A percentile compares a stretch with the other conserved stretches of the same genome.
These are phyloP conservation scores for Mycalesis mineus DNA, from an alignment of 2,888 invertebrate species.

Conservation along the genomic window DNA sequence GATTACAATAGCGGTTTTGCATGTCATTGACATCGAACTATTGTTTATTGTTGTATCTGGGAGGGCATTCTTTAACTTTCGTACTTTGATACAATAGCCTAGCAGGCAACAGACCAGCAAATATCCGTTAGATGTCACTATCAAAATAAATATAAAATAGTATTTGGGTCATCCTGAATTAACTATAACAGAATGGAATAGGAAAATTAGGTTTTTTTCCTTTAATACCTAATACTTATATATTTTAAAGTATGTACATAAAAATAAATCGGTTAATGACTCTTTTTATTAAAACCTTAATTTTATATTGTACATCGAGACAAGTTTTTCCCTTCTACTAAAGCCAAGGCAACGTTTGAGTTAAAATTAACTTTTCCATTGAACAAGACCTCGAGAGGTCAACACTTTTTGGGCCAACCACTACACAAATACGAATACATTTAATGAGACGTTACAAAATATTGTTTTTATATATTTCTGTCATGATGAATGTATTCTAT, in stretches of 20 bases:
- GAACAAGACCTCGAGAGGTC: slow-evolving; percentile 9
- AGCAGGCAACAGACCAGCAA: slow-evolving; percentile 11
- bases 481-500: too few relatives aligned
- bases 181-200: too few relatives aligned
- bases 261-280: slow-evolving; percentile 6
- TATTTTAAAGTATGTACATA: neutral
- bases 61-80: slow-evolving; percentile 30
- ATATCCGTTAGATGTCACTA: slow-evolving; percentile 12
- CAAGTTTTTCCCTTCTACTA: slow-evolving; percentile 5
- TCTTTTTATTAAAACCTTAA: slow-evolving; percentile 1
- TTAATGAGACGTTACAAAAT: neutral
- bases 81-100: slow-evolving; percentile 27
- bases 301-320: slow-evolving; percentile 6
- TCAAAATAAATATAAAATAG: neutral
- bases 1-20: slow-evolving; percentile 38
- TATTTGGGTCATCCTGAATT: neutral
- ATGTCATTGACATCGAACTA: slow-evolving; percentile 51
- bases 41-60: slow-evolving; percentile 46
- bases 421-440: neutral
- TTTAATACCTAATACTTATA: neutral
- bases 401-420: slow-evolving; percentile 2
- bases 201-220: too few relatives aligned
- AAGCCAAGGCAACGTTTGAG: slow-evolving; percentile 6
- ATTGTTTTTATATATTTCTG: too few relatives aligned
- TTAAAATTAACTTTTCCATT: slow-evolving; percentile 6